Evolutionary conservation across 2,888 invertebrate species (phyloP), one percentile per base, ranked within the genome.

Genomic region (Nomada hirtipes): DNA sequence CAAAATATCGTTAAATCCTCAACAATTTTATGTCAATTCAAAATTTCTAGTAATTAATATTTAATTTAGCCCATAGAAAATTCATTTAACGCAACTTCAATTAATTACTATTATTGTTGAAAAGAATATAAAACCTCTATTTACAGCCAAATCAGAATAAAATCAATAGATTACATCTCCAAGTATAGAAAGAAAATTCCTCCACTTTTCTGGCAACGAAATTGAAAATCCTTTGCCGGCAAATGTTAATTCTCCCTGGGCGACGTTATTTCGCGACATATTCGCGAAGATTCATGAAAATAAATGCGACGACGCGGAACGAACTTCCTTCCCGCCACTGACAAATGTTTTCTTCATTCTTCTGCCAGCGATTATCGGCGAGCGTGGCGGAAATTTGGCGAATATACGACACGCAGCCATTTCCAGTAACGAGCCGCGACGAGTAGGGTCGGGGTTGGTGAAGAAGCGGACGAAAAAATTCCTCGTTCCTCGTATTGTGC

Each of bases 321-420:
- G 57, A 68, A 64, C 47, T 82, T 77, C 73, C 77, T 82, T 82
- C 75, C 82, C 64, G 64, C 10, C 15, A 65, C 64, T 73, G 82
- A 82, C 82, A 76, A 76, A 81, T 81, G 76, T 75, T 82, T 76
- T 82, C 36, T 81, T 76, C 82, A 67, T 79, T 81, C 81, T 76
- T 59, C 68, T 53, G 36, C 57, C n/a, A 57, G 44, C 47, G 78
- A 67, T 81, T 83, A 82, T 83, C 82, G 83, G 72, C 67, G 61
- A 74, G 23, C 71, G 61, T 59, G 74, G 68, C 79, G 81, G 76
- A 87, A 83, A 87, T 87, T 87, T 87, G 83, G 79, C 71, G 79
- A 83, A 87, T 85, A 78, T 87, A 85, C 72, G 76, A 57, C 70
- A 69, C 64, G 55, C 75, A 78, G 61, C 78, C 57, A 57, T 73